phyloP scores from a whole-genome alignment of 1,140 invertebrate genomes.

The Leptoteleia sp. region DNA sequence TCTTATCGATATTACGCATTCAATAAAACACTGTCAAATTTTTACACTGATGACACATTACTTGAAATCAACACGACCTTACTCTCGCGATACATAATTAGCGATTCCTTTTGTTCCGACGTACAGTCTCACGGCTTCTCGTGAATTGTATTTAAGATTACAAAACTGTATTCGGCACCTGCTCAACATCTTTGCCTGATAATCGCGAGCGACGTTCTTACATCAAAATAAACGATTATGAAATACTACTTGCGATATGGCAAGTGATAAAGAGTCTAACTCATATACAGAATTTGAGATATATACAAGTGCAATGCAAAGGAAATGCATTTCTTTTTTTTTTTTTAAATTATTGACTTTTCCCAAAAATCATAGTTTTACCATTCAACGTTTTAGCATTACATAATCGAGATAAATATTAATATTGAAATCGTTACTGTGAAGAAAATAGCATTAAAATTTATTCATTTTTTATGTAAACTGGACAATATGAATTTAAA shows the following conservation, averaged over 20 bases:
- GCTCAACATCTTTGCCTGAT: slow-evolving; percentile 9
- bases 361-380: slow-evolving; percentile 5
- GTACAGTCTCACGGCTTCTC: background rate
- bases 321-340: too few relatives aligned
- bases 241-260: slow-evolving; percentile 5
- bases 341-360: slow-evolving; percentile 14
- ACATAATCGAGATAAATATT: slow-evolving; percentile 20
- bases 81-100: slow-evolving; percentile 9
- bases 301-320: slow-evolving; percentile 10
- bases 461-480: too few relatives aligned
- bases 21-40: slow-evolving; percentile 24
- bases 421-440: slow-evolving; percentile 5
- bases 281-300: slow-evolving; percentile 27
- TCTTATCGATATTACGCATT: slow-evolving; percentile 33
- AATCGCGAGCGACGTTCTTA: slow-evolving; percentile 3
- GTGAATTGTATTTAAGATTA: slow-evolving; percentile 18
- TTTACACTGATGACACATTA: slow-evolving; percentile 18
- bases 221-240: background rate
- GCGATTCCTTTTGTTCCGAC: slow-evolving; percentile 9
- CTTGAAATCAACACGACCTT: slow-evolving; percentile 33
- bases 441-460: too few relatives aligned
- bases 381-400: slow-evolving; percentile 4
- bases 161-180: slow-evolving; percentile 21
- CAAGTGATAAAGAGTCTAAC: slow-evolving; percentile 7
- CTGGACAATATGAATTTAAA: too few relatives aligned